Evolutionary conservation across 2,888 invertebrate genomes (phyloP).

Genomic region (Tholera decimalis): DNA sequence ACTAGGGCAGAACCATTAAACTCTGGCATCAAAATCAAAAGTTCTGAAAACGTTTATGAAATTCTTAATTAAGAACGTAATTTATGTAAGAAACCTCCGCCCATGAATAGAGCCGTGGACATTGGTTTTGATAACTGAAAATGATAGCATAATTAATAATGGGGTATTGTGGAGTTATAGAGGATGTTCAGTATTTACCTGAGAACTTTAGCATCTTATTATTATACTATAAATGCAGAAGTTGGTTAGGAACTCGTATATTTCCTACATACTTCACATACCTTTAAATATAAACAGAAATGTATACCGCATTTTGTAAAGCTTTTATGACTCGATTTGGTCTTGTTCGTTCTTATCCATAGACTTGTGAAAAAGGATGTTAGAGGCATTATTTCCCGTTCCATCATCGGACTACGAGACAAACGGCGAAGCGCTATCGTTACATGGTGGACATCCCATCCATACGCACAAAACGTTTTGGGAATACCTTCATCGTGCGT

Average conservation of each 20-base stretch:
- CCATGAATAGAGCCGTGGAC: conserved; percentile 41
- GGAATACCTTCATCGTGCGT: no score
- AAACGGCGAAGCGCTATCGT: no score
- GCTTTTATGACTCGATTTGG: no score
- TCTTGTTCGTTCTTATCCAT: no score
- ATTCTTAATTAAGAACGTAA: conserved; percentile 57
- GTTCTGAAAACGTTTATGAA: conserved; percentile 56
- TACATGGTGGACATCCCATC: no score
- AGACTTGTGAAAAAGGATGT: no score
- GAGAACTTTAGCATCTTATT: background rate
- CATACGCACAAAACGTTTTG: no score
- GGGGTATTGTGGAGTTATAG: conserved; percentile 30
- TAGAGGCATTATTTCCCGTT: no score
- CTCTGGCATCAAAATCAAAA: conserved; percentile 54
- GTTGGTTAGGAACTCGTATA: background rate
- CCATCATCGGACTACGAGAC: no score
- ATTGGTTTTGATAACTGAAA: conserved; percentile 52
- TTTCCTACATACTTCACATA: no score
- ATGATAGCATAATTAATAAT: conserved; percentile 53
- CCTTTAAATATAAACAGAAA: no score
- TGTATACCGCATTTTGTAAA: no score
- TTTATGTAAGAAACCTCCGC: conserved; percentile 47
- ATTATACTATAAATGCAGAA: background rate
- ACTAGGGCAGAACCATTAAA: conserved; percentile 43
- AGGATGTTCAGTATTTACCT: conserved; percentile 13